Evolutionary conservation across 2,888 invertebrate genomes (phyloP).

Genomic region (Nowickia ferox): DNA sequence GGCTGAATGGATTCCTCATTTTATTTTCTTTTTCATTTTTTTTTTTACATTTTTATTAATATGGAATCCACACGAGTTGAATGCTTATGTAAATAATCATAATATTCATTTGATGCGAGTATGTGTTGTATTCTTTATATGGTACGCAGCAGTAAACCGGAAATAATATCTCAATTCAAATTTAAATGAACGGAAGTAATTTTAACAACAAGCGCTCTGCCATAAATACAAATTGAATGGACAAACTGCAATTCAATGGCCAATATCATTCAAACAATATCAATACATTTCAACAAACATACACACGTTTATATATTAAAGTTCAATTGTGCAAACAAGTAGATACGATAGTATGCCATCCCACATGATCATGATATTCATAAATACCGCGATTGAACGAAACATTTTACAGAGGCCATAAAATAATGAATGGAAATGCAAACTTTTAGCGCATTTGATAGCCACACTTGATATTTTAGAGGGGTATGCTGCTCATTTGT

Average conservation of each 20-base stretch:
- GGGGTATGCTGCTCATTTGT: too few species aligned
- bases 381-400: too few species aligned
- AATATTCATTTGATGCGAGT: slow-evolving; percentile 61
- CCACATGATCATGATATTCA: too few species aligned
- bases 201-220: slow-evolving; percentile 64
- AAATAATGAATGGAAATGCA: too few species aligned
- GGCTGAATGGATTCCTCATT: background rate
- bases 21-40: background rate
- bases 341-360: too few species aligned
- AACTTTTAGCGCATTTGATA: too few species aligned
- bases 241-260: slow-evolving; percentile 43
- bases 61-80: slow-evolving; percentile 41
- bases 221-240: slow-evolving; percentile 48
- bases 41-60: slow-evolving; percentile 10
- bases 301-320: background rate
- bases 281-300: slow-evolving; percentile 21
- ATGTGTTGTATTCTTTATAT: slow-evolving; percentile 61
- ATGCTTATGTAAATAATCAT: slow-evolving; percentile 65
- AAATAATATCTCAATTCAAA: slow-evolving; percentile 74
- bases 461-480: too few species aligned
- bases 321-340: too few species aligned
- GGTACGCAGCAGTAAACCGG: slow-evolving; percentile 73
- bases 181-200: slow-evolving; percentile 75
- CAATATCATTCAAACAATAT: slow-evolving; percentile 17
- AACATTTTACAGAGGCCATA: too few species aligned